Evolutionary conservation across 2,888 invertebrate species (phyloP).

Genomic region (Periphyllus acericola): DNA sequence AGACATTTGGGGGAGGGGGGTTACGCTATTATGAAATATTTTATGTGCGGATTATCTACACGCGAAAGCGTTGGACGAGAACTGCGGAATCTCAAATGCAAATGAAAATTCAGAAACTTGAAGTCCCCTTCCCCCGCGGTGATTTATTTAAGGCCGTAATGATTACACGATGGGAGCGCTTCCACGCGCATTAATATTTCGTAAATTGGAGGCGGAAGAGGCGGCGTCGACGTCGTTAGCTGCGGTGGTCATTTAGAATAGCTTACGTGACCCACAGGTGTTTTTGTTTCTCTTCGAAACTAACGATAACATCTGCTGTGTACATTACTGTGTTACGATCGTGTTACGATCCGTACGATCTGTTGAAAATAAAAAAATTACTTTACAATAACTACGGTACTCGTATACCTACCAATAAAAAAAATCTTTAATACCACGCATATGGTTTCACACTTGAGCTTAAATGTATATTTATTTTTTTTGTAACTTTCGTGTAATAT

Average conservation of each 20-base stretch:
- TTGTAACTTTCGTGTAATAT: background rate
- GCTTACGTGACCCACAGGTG: background rate
- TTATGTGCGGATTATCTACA: background rate
- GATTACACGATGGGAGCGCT: background rate
- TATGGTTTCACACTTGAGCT: constrained; percentile 25
- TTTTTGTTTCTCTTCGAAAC: background rate
- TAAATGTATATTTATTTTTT: background rate
- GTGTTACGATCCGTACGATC: too few relatives aligned
- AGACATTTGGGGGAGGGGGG: too few relatives aligned
- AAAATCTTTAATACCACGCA: background rate
- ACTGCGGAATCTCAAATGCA: background rate
- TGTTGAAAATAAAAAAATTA: background rate
- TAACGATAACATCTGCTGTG: background rate
- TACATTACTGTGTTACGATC: background rate
- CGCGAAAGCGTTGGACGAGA: background rate
- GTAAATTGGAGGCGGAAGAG: background rate
- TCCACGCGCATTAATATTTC: background rate
- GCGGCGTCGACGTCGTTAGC: background rate
- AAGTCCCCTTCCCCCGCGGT: background rate
- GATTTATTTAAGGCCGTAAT: background rate
- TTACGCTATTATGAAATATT: too few relatives aligned
- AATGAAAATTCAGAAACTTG: background rate
- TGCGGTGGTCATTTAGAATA: background rate
- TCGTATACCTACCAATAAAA: too few relatives aligned
- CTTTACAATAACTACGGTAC: background rate